Evolutionary conservation across 2,797 vertebrate species (phyloP).

Genomic region (Moxostoma hubbsi): DNA sequence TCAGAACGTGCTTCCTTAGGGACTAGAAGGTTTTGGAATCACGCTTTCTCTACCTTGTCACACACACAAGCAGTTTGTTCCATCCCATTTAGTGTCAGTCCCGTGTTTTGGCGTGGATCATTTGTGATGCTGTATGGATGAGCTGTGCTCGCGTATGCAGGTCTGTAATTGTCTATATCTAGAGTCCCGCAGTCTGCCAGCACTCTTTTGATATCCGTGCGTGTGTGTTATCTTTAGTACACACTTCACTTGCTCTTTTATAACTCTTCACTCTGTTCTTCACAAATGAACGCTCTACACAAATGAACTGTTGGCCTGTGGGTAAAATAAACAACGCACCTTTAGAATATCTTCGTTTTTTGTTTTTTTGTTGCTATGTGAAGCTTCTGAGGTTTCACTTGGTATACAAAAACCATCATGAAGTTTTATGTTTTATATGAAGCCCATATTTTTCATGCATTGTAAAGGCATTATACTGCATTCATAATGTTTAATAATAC

Average conservation of each 20-base stretch:
- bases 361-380: slow-evolving; percentile 20
- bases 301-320: slow-evolving; percentile 46
- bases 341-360: neutral
- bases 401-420: neutral
- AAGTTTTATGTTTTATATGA: too few relatives aligned
- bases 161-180: slow-evolving; percentile 73
- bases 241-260: slow-evolving; percentile 44
- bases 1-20: too few relatives aligned
- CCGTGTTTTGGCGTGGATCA: slow-evolving; percentile 69
- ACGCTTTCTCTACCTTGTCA: slow-evolving; percentile 6
- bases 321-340: slow-evolving; percentile 40
- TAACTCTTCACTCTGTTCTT: slow-evolving; percentile 39
- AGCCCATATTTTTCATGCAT: too few relatives aligned
- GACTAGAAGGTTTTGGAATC: slow-evolving; percentile 23
- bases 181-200: slow-evolving; percentile 61
- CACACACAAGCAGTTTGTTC: slow-evolving; percentile 66
- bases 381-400: neutral
- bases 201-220: slow-evolving; percentile 64
- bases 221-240: slow-evolving; percentile 28
- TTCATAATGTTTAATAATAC: too few relatives aligned
- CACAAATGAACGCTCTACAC: slow-evolving; percentile 44
- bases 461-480: too few relatives aligned
- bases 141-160: slow-evolving; percentile 69
- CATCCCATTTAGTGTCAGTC: slow-evolving; percentile 71
- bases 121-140: slow-evolving; percentile 69